Evolutionary conservation across 2,888 invertebrate genomes (phyloP).

Genomic region (Linnaemya tessellans): DNA sequence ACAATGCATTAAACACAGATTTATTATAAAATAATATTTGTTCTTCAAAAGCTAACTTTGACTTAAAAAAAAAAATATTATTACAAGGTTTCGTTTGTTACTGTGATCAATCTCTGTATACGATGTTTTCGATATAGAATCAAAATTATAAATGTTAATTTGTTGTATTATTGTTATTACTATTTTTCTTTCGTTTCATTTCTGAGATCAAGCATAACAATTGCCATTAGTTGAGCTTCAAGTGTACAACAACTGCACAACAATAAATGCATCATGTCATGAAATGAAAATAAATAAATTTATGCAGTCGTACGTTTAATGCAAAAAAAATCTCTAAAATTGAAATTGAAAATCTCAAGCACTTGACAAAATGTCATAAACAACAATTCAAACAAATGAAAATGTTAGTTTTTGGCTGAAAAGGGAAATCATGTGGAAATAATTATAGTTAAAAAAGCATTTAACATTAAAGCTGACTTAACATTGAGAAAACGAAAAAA

Average conservation of each 20-base stretch:
- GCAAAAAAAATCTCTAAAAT: constrained; percentile 38
- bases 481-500: constrained; percentile 37
- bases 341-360: constrained; percentile 42
- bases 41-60: constrained; percentile 29
- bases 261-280: constrained; percentile 35
- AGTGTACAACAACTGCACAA: constrained; percentile 16
- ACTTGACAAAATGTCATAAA: constrained; percentile 68
- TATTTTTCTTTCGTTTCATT: constrained; percentile 1
- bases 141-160: constrained; percentile 62
- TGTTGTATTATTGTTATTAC: neutral
- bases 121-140: constrained; percentile 54
- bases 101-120: constrained; percentile 19
- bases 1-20: neutral
- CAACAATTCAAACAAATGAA: constrained; percentile 22
- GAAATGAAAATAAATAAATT: constrained; percentile 52
- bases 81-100: constrained; percentile 57
- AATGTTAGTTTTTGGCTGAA: constrained; percentile 34
- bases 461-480: constrained; percentile 43
- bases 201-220: constrained; percentile 68
- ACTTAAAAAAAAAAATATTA: constrained; percentile 19
- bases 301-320: constrained; percentile 16
- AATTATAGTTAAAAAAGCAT: constrained; percentile 49
- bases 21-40: constrained; percentile 18
- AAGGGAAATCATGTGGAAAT: constrained; percentile 69
- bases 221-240: constrained; percentile 51